Evolutionary conservation across 2,113 vertebrate species (phyloP).

Genomic region (Crotalus viridis): DNA sequence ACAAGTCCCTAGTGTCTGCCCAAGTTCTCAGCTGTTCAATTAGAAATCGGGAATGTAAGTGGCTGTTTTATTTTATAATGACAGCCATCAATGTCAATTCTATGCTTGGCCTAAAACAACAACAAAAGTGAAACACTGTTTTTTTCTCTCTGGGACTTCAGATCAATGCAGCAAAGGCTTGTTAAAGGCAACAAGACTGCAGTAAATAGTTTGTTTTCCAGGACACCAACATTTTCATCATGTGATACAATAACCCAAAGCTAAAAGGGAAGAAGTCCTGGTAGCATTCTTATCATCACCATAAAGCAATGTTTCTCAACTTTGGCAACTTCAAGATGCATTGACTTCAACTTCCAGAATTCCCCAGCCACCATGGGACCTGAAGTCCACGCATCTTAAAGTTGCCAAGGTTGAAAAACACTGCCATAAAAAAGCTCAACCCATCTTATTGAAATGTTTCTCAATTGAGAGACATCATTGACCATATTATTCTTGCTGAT

Average conservation of each 20-base stretch:
- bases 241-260: rapidly evolving
- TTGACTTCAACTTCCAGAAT: not conserved
- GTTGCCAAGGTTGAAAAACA: not conserved
- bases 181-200: constrained; percentile 46
- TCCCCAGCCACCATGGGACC: not conserved
- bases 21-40: constrained; percentile 62
- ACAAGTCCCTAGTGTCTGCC: constrained; percentile 39
- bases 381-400: not conserved
- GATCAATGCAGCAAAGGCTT: constrained; percentile 52
- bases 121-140: constrained; percentile 29
- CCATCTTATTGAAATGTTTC: constrained; percentile 45
- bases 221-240: not conserved
- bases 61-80: constrained; percentile 56
- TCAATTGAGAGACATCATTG: constrained; percentile 27
- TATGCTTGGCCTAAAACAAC: not conserved
- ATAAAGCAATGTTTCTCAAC: not conserved
- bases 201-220: constrained; percentile 30
- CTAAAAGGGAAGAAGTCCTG: not conserved
- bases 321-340: not conserved
- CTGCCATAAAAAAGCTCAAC: constrained; percentile 18
- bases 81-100: constrained; percentile 61
- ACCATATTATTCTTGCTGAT: constrained; percentile 33
- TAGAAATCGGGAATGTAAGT: constrained; percentile 51
- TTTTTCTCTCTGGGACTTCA: constrained; percentile 58
- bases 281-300: constrained; percentile 7